Evolutionary conservation across 1,140 invertebrate species (phyloP), one percentile per base, ranked within the genome.

Genomic region (Kradibia gibbosae): DNA sequence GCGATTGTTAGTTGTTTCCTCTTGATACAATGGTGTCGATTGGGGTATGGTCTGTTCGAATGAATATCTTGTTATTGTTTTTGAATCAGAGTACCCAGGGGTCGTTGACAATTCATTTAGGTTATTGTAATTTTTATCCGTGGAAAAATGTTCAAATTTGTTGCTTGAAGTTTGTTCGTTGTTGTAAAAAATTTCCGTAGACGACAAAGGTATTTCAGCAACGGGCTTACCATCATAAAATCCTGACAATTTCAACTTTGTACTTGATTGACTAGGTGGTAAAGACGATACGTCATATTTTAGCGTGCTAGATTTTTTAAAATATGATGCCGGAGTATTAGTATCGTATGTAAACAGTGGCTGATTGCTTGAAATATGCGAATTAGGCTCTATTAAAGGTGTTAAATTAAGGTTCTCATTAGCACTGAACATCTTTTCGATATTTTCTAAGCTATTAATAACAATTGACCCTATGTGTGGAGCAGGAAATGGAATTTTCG

Each of bases 401-500:
- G 85, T 85, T 0, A 88, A 86, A 50, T 79, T 89, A 1, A 86
- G 81, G 78, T 87, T 88, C 1, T 83, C 83, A 62, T 86, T 81
- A 0, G 86, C 82, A 17, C 83, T 78, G 1, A 80, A 71, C 28
- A 74, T 81, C n/a, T 20, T 3, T 45, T 84, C 73, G 42, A 73
- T 31, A 57, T 86, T 87, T 28, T 89, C 87, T 4, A 89, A 31
- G 1, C 85, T 88, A 84, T 94, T 95, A 2, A 97, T 92, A 1
- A 97, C 95, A 20, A 97, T 95, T 1, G 95, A 96, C 4, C 96
- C 96, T 5, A 97, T 95, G 88, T 97, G 96, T 2, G 96, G 96
- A 0, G 95, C 94, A 1, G 96, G 96, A 86, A 97, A 94, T 0
- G 95, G 94, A 78, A 96, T 96, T 89, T 96, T 96, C 0, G 95